A percentile compares a stretch with the other conserved stretches of the same genome.
Evolutionary conservation across 2,888 invertebrate genomes (phyloP).

Genomic region (Protonemura montana): DNA sequence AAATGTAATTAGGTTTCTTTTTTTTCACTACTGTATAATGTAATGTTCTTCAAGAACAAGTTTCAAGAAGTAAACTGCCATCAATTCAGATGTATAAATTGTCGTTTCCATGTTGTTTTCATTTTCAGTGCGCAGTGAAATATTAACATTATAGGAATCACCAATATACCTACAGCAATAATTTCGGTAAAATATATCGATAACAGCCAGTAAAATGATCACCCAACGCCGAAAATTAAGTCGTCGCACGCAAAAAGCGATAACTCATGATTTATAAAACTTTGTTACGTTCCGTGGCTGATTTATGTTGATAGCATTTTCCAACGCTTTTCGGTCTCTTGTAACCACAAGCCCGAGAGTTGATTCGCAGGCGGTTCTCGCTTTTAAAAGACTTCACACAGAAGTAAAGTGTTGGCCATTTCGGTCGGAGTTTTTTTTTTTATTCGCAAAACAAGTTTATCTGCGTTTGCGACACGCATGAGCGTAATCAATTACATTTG

Average conservation of each 20-base stretch:
- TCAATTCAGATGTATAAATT: background rate
- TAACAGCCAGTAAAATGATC: background rate
- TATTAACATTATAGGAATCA: background rate
- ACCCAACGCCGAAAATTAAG: background rate
- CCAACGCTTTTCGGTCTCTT: background rate
- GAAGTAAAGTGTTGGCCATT: slow-evolving; percentile 25
- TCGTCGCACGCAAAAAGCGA: background rate
- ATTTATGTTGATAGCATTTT: background rate
- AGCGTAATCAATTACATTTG: slow-evolving; percentile 31
- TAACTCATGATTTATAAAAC: background rate
- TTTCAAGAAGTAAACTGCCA: background rate
- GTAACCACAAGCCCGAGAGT: background rate
- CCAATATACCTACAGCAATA: background rate
- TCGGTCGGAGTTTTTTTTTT: background rate
- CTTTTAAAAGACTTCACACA: background rate
- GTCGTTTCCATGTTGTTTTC: background rate
- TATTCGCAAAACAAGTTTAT: slow-evolving; percentile 19
- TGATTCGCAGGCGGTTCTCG: background rate
- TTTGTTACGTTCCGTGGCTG: background rate
- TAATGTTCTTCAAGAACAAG: background rate
- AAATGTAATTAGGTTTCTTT: background rate
- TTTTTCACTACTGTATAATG: background rate
- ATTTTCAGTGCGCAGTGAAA: background rate
- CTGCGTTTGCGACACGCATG: slow-evolving; percentile 28
- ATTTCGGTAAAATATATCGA: background rate